Evolutionary conservation across 2,797 vertebrate genomes (phyloP).

Genomic region (Chaetodon trifasciatus): DNA sequence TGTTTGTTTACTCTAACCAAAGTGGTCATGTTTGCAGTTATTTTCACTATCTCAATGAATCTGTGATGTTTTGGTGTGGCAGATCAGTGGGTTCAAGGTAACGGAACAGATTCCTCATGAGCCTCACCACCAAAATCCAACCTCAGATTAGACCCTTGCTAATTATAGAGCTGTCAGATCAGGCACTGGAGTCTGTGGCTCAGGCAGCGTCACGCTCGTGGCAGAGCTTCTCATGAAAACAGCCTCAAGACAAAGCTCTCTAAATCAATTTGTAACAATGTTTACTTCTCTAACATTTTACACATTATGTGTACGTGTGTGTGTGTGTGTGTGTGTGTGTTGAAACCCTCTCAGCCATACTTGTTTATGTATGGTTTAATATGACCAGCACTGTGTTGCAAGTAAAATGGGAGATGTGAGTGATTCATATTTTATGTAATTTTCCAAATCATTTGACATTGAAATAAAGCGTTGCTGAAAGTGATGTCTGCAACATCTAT

Average conservation of each 20-base stretch:
- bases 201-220: not conserved
- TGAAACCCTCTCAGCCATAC: slow-evolving; percentile 58
- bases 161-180: slow-evolving; percentile 60
- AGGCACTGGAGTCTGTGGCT: slow-evolving; percentile 39
- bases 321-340: slow-evolving; percentile 27
- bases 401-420: slow-evolving; percentile 59
- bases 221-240: slow-evolving; percentile 23
- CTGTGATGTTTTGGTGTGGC: slow-evolving; percentile 23
- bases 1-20: slow-evolving; percentile 58
- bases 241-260: slow-evolving; percentile 13
- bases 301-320: slow-evolving; percentile 34
- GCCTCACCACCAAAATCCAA: slow-evolving; percentile 53
- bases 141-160: slow-evolving; percentile 66
- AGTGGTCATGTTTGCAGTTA: slow-evolving; percentile 36
- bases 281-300: slow-evolving; percentile 45
- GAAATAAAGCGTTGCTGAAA: slow-evolving; percentile 63
- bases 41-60: slow-evolving; percentile 24
- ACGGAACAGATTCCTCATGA: slow-evolving; percentile 49
- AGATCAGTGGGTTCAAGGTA: slow-evolving; percentile 58
- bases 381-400: slow-evolving; percentile 77
- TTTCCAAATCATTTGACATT: slow-evolving; percentile 73
- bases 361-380: slow-evolving; percentile 59
- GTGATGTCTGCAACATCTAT: slow-evolving; percentile 31
- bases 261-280: slow-evolving; percentile 38
- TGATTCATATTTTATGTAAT: slow-evolving; percentile 67